Percentiles rank a stretch among this genome's conserved stretches.
phyloP scores from a whole-genome alignment of 2,797 vertebrate species.

The Scarus forsteni region DNA sequence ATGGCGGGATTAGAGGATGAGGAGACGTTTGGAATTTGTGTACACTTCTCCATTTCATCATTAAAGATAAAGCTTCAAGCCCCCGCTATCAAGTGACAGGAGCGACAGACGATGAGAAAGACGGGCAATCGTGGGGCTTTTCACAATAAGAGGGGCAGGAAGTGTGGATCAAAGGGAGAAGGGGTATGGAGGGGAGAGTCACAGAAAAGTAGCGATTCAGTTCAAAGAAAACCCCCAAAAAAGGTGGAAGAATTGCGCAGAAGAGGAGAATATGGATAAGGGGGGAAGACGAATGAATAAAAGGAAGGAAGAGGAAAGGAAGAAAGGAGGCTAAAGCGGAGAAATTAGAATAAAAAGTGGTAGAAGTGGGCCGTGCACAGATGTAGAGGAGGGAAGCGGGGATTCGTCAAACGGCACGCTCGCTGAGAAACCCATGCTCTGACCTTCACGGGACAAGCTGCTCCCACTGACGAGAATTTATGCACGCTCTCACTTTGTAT shows the following conservation, averaged over 20 bases:
- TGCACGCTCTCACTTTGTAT: slow-evolving; percentile 70
- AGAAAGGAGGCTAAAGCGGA: slow-evolving; percentile 4
- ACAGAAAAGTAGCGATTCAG: slow-evolving; percentile 3
- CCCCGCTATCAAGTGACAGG: slow-evolving; percentile 24
- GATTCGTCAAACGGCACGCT: slow-evolving; percentile 72
- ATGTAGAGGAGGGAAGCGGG: slow-evolving; percentile 58
- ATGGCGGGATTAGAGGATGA: slow-evolving; percentile 50
- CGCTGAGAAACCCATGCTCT: slow-evolving; percentile 60
- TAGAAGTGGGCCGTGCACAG: slow-evolving; percentile 53
- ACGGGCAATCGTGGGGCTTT: slow-evolving; percentile 19
- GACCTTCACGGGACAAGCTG: slow-evolving; percentile 79
- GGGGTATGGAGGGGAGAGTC: background rate
- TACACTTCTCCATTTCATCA: slow-evolving; percentile 46
- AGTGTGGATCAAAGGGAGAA: slow-evolving; percentile 48
- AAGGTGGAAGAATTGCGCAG: slow-evolving; percentile 1
- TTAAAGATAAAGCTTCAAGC: slow-evolving; percentile 28
- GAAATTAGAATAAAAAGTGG: background rate
- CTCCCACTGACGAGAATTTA: slow-evolving; percentile 71
- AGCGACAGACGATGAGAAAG: slow-evolving; percentile 16
- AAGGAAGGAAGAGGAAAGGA: background rate
- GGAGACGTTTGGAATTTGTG: slow-evolving; percentile 32
- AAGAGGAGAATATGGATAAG: slow-evolving; percentile 1
- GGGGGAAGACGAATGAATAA: slow-evolving; percentile 26
- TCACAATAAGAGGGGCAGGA: slow-evolving; percentile 24
- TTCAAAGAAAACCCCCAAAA: slow-evolving; percentile 32